Conservation (phyloP, 2,888 invertebrate genomes). For the Mythimna impura region DNA sequence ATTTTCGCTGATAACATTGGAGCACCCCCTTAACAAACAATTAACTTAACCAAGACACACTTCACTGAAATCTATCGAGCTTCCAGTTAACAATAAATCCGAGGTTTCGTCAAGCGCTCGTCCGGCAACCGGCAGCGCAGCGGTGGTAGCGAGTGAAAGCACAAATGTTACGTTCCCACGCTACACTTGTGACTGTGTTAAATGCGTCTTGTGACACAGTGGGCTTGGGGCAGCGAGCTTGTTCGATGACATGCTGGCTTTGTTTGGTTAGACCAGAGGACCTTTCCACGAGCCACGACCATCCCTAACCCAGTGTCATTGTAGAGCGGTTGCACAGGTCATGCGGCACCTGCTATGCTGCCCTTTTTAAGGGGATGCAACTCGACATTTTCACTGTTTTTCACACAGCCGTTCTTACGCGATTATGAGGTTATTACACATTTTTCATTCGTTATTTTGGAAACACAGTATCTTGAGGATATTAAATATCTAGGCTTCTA, state of each 20-base stretch:
- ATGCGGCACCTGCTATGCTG: too few species aligned
- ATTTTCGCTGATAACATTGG: too few species aligned
- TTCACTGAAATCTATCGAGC: not conserved
- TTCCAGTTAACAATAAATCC: constrained; percentile 18
- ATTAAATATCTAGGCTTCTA: too few species aligned
- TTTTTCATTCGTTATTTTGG: too few species aligned
- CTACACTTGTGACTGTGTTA: constrained; percentile 38
- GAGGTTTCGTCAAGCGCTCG: constrained; percentile 39
- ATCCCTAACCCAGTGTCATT: too few species aligned
- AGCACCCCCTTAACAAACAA: not conserved
- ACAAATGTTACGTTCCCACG: constrained; percentile 79
- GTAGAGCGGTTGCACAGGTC: too few species aligned
- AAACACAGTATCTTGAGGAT: too few species aligned
- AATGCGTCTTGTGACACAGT: not conserved
- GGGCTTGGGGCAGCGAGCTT: not conserved
- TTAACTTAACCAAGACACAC: not conserved
- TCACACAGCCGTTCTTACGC: too few species aligned
- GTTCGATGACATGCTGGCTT: not conserved
- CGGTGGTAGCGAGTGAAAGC: constrained; percentile 68
- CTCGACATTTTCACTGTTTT: too few species aligned
- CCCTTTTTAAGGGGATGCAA: too few species aligned
- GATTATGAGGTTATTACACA: too few species aligned
- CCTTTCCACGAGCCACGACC: too few species aligned
- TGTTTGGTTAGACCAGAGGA: not conserved
- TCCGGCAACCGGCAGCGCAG: constrained; percentile 54